A percentile compares a stretch with the other conserved stretches of the same genome.
Conservation (phyloP, 2,113 vertebrate species). For the Ageneiosus marmoratus region DNA sequence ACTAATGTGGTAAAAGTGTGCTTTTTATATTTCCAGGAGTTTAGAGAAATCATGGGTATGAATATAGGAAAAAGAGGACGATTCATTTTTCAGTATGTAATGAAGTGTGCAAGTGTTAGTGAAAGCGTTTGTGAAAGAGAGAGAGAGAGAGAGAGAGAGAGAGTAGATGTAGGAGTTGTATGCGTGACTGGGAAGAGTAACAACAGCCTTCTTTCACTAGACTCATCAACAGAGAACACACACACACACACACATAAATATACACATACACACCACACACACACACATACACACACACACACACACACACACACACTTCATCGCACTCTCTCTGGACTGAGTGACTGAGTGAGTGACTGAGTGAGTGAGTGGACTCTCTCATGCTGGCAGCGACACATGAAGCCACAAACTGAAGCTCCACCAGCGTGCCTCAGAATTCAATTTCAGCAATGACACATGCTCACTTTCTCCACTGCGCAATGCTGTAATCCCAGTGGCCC, state of each 20-base stretch:
- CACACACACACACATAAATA: too few relatives aligned
- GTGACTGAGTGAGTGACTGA: background rate
- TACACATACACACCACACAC: slow-evolving; percentile 18
- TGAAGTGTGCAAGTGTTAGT: slow-evolving; percentile 22
- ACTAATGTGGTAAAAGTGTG: slow-evolving; percentile 50
- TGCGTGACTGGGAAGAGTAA: slow-evolving; percentile 70
- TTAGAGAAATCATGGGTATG: slow-evolving; percentile 24
- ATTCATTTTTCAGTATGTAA: slow-evolving; percentile 31
- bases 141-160: slow-evolving; percentile 38
- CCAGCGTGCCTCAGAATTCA: slow-evolving; percentile 4
- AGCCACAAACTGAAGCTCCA: slow-evolving; percentile 40
- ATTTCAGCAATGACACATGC: slow-evolving; percentile 37
- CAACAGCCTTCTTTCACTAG: slow-evolving; percentile 66
- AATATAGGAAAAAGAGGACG: slow-evolving; percentile 40
- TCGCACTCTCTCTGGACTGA: background rate
- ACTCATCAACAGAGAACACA: slow-evolving; percentile 45
- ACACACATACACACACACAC: slow-evolving; percentile 51
- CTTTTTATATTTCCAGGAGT: slow-evolving; percentile 6
- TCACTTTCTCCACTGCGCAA: slow-evolving; percentile 42
- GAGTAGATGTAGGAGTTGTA: slow-evolving; percentile 65
- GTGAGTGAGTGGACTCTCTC: slow-evolving; percentile 20
- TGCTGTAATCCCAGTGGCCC: slow-evolving; percentile 27
- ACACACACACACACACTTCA: slow-evolving; percentile 53
- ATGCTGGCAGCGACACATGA: slow-evolving; percentile 8
- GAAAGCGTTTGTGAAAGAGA: slow-evolving; percentile 20